Evolutionary conservation across 2,797 vertebrate genomes (phyloP), one percentile per base, ranked within the genome.

Genomic region (Xiphorhynchus erythropygius): DNA sequence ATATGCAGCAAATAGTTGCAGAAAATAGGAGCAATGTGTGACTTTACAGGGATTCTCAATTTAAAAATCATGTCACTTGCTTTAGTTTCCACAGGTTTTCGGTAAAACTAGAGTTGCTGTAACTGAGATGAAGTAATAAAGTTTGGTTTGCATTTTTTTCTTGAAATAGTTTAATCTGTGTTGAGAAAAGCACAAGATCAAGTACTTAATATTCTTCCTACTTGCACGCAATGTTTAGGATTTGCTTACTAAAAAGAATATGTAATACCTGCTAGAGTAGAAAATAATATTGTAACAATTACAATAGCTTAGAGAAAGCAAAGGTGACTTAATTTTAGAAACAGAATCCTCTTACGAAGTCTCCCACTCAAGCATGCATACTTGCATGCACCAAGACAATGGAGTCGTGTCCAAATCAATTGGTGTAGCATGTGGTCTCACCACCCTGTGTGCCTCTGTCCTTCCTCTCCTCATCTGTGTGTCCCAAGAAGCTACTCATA

Each of bases 301-400:
- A 49, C 23, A 71, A 44, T 32, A 67, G 10, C 25, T 52, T 91
- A 21, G 41, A 47, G 39, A 44, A 59, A 50, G 24, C 35, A 44
- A 70, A 81, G 57, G 7, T 23, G 10, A 30, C 57, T 75, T 84
- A 11, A 30, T 70, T 92, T 89, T 60, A 44, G 78, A 65, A 55
- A n/a, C 25, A 74, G 49, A 64, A 44, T 80, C 35, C 7, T 21
- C 21, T 78, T 74, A 15, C 9, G 19, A 15, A 9, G 10, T 77
- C 35, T 62, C 21, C 13, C 13, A 76, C 12, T 49, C 15, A 33
- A 16, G 50, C 2, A 0, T 56, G 32, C 33, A 6, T 47, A 6
- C 22, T 68, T 0, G 0, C 9, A 15, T 79, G 46, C 4, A 3
- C 50, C 23, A 32, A 18, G 39, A 57, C 8, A 7, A 3, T 23